Percentiles rank a stretch among this genome's conserved stretches.
Evolutionary conservation across 2,888 invertebrate genomes (phyloP).

Genomic region (Pandemis heparana): DNA sequence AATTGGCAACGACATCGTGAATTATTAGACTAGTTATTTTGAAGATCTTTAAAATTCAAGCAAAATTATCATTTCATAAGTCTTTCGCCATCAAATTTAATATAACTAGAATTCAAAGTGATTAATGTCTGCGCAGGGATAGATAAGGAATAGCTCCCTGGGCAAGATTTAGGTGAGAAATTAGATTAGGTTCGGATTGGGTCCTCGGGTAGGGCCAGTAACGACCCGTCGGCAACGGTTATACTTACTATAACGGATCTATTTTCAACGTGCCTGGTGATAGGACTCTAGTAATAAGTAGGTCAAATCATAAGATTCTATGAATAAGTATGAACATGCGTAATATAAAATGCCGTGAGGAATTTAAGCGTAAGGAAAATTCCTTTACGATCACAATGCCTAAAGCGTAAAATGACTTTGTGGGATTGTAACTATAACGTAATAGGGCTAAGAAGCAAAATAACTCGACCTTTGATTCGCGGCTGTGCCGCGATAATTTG

Average conservation of each 20-base stretch:
- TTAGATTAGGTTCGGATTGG: constrained; percentile 29
- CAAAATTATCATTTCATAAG: background rate
- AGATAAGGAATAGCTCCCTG: constrained; percentile 14
- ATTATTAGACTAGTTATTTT: background rate
- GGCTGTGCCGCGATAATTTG: no score
- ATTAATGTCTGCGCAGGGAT: constrained; percentile 15
- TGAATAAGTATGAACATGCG: background rate
- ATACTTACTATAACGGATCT: background rate
- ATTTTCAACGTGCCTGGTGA: background rate
- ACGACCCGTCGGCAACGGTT: background rate
- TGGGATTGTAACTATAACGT: no score
- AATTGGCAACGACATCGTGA: background rate
- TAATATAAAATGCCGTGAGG: no score
- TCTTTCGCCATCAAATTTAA: background rate
- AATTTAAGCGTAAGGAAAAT: no score
- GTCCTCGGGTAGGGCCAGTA: background rate
- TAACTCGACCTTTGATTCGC: no score
- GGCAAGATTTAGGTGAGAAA: constrained; percentile 22
- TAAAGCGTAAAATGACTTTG: no score
- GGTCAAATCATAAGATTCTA: constrained; percentile 10
- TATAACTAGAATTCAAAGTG: constrained; percentile 13
- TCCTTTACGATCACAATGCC: background rate
- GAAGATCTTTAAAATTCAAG: background rate
- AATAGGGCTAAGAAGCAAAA: no score
- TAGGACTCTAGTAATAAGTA: background rate